Conservation (phyloP, 30 jellyfish, hydroid and myxozoan genomes). For the Catostylus mosaicus region DNA sequence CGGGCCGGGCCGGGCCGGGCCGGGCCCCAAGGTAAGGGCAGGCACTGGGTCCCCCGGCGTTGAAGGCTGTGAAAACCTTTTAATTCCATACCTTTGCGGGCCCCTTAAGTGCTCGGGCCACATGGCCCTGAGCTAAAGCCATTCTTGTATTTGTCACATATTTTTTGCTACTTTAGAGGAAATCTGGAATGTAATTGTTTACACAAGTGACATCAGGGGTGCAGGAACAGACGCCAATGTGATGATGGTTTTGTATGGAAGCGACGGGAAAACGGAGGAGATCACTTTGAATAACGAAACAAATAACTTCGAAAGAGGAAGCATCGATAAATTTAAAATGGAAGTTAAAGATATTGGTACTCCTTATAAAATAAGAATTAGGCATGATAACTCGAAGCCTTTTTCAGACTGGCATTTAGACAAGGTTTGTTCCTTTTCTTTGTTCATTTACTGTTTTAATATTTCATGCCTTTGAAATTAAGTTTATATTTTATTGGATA, state of each 20-base stretch:
- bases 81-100: too few species aligned
- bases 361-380: slow-evolving; percentile 88
- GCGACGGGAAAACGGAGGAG: slow-evolving; percentile 92
- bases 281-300: slow-evolving; percentile 70
- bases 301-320: slow-evolving; percentile 94
- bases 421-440: slow-evolving; percentile 58
- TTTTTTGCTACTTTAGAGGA: slow-evolving; percentile 59
- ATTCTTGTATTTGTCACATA: too few species aligned
- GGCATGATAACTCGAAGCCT: slow-evolving; percentile 95
- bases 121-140: too few species aligned
- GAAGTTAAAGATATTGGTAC: slow-evolving; percentile 91
- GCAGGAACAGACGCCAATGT: slow-evolving; percentile 98
- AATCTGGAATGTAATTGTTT: slow-evolving; percentile 84
- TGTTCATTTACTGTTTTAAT: too few species aligned
- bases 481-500: too few species aligned
- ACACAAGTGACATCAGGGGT: slow-evolving; percentile 93
- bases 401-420: slow-evolving; percentile 97
- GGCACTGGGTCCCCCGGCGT: too few species aligned
- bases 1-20: too few species aligned
- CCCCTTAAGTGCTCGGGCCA: too few species aligned
- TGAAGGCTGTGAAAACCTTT: too few species aligned
- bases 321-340: slow-evolving; percentile 78
- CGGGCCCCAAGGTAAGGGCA: too few species aligned
- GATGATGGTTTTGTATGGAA: slow-evolving; percentile 82
- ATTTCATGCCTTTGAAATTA: too few species aligned